These are phyloP conservation scores for Girardinus metallicus DNA, from an alignment of 2,797 vertebrate genomes.

Conservation along the genomic window DNA sequence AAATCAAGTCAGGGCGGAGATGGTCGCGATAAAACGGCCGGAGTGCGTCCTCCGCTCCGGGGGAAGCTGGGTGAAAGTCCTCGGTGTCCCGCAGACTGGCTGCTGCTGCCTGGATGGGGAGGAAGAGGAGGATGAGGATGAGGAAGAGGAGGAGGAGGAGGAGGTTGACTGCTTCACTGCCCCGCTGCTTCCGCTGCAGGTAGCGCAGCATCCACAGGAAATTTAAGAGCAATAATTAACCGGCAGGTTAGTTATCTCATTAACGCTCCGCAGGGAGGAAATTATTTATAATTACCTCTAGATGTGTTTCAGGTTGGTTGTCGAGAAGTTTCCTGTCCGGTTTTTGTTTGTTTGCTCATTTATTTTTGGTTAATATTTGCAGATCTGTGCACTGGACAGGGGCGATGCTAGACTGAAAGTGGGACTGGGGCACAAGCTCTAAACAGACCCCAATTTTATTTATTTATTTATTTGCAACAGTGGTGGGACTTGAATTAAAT, in stretches of 20 bases:
- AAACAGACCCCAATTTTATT: not conserved
- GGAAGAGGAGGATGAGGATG: constrained; percentile 34
- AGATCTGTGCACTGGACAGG: not conserved
- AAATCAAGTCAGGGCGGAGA: not conserved
- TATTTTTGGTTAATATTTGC: not conserved
- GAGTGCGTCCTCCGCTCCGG: constrained; percentile 38
- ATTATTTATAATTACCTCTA: constrained; percentile 53
- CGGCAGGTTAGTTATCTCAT: constrained; percentile 69
- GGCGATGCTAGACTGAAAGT: not conserved
- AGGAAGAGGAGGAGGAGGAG: constrained; percentile 49
- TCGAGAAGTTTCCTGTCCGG: not conserved
- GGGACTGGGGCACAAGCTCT: not conserved
- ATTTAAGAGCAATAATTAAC: constrained; percentile 69
- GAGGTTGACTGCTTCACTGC: constrained; percentile 63
- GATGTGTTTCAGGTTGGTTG: constrained; percentile 15
- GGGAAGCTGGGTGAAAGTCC: constrained; percentile 68
- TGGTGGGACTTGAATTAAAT: no score
- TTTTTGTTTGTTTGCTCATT: not conserved
- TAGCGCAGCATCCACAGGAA: constrained; percentile 65
- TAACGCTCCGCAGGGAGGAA: constrained; percentile 50
- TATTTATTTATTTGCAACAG: no score
- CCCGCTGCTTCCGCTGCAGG: constrained; percentile 67
- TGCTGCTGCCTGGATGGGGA: constrained; percentile 44
- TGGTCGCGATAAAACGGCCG: not conserved
- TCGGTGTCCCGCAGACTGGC: constrained; percentile 76